phyloP scores from a whole-genome alignment of 2,797 vertebrate species.

The Phyllotis vaccarum region DNA sequence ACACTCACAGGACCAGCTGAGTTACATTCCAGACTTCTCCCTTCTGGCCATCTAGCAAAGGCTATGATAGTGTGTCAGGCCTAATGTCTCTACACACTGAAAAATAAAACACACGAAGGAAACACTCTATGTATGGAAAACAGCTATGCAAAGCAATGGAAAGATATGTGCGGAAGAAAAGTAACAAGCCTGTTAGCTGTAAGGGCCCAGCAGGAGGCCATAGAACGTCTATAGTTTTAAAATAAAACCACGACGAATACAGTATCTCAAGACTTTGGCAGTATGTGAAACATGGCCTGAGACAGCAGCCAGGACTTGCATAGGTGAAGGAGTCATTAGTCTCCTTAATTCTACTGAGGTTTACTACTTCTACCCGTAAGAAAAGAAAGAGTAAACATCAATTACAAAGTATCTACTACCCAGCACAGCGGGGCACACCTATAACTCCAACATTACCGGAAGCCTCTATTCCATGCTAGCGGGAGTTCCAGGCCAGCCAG shows the following conservation, averaged over 20 bases:
- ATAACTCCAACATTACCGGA: background rate
- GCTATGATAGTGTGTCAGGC: background rate
- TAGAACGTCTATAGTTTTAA: conserved; percentile 12
- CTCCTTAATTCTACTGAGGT: background rate
- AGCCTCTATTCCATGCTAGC: background rate
- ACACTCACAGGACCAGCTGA: background rate
- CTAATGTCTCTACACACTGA: background rate
- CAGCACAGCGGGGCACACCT: background rate
- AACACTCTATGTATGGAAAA: background rate
- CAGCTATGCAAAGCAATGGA: background rate
- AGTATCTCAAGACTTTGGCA: background rate
- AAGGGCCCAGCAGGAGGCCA: conserved; percentile 18
- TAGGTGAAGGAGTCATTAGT: background rate
- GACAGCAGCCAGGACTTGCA: conserved; percentile 19
- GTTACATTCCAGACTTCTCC: background rate
- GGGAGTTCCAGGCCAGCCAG: background rate
- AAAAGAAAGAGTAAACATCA: background rate
- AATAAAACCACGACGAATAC: background rate
- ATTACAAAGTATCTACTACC: background rate
- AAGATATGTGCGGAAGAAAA: background rate
- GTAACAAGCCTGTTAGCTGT: background rate
- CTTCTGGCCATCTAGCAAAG: background rate
- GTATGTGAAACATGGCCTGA: background rate
- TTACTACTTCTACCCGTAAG: background rate
- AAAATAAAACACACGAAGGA: conserved; percentile 34